A percentile compares a stretch with the other conserved stretches of the same genome.
Evolutionary conservation across 2,888 invertebrate genomes (phyloP).

Genomic region (Cacoxenus indagator): DNA sequence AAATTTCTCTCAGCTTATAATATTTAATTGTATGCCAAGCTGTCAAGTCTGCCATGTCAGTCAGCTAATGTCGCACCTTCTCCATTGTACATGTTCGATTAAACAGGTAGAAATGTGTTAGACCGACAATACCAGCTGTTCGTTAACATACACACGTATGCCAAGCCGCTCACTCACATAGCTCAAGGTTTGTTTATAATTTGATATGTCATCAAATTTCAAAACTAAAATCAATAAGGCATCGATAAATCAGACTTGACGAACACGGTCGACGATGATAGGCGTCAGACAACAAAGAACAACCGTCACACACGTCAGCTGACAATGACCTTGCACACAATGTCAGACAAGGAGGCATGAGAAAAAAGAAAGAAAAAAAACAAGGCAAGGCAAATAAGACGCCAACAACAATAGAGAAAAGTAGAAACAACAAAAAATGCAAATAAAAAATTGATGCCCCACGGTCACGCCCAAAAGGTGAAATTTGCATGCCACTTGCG

Average conservation of each 20-base stretch:
- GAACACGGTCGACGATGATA: constrained; percentile 10
- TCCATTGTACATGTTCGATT: not conserved
- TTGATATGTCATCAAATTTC: constrained; percentile 20
- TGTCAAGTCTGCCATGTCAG: not conserved
- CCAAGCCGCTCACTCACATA: no score
- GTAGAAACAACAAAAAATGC: not conserved
- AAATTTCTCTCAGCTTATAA: constrained; percentile 17
- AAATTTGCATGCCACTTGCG: constrained; percentile 1
- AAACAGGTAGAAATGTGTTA: not conserved
- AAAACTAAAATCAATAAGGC: constrained; percentile 35
- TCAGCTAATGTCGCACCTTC: not conserved
- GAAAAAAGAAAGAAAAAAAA: not conserved
- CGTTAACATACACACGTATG: not conserved
- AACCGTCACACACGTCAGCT: constrained; percentile 4
- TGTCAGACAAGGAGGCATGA: constrained; percentile 30
- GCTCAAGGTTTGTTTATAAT: not conserved
- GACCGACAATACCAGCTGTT: not conserved
- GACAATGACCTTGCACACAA: constrained; percentile 48
- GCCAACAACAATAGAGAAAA: not conserved
- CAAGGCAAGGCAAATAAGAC: not conserved
- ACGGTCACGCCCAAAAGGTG: not conserved
- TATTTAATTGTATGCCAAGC: constrained; percentile 12
- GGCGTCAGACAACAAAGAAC: not conserved
- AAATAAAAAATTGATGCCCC: not conserved
- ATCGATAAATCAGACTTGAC: constrained; percentile 19